Percentiles rank a stretch among this genome's conserved stretches.
Conservation (phyloP, 2,797 vertebrate genomes). For the Coluber constrictor region DNA sequence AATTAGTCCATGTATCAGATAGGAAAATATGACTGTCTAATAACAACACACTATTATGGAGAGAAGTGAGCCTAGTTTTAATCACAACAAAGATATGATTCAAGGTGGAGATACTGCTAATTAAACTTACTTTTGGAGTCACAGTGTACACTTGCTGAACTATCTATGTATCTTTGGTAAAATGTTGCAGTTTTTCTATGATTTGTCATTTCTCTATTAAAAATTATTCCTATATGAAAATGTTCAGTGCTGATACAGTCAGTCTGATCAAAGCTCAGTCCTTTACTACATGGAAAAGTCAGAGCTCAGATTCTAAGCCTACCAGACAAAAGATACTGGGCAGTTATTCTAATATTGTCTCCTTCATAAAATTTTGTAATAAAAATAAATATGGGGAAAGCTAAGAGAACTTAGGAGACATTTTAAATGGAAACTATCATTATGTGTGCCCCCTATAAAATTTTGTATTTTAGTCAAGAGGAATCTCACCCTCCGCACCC, state of each 20-base stretch:
- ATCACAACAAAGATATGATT: not conserved
- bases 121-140: not conserved
- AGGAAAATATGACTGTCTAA: conserved; percentile 2
- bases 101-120: not conserved
- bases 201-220: not conserved
- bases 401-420: not conserved
- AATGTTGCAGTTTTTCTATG: not conserved
- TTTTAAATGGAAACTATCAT: not conserved
- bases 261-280: not conserved
- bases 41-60: not conserved
- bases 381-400: not conserved
- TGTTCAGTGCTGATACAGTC: not conserved
- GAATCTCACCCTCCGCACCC: too few species aligned
- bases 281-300: not conserved
- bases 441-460: not conserved
- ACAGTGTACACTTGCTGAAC: not conserved
- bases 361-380: not conserved
- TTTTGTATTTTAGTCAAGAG: not conserved
- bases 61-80: not conserved
- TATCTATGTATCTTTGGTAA: not conserved
- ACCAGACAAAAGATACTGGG: not conserved
- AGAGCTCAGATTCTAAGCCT: not conserved
- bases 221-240: not conserved
- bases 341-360: not conserved
- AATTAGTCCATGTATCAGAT: not conserved